Conservation (phyloP, 2,888 invertebrate species). For the Salpingus planirostris region DNA sequence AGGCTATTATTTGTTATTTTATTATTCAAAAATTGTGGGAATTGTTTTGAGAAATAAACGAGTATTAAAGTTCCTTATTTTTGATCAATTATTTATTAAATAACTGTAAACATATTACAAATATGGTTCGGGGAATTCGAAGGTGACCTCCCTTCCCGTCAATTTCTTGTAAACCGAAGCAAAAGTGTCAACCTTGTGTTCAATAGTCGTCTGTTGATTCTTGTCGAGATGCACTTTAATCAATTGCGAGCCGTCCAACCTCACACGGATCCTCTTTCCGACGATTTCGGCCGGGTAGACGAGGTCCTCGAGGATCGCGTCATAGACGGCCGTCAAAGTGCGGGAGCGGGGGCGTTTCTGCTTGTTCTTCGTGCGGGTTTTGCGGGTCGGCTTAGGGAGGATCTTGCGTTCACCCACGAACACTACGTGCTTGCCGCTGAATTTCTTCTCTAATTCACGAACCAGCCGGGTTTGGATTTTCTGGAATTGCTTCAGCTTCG, state of each 20-base stretch:
- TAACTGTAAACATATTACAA: conserved; percentile 53
- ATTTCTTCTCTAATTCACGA: conserved; percentile 98
- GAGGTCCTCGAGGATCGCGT: conserved; percentile 93
- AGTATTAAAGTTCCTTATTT: no score
- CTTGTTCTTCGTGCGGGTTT: conserved; percentile 73
- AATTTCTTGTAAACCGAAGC: conserved; percentile 97
- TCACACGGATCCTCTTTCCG: conserved; percentile 93
- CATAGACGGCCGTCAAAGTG: conserved; percentile 95
- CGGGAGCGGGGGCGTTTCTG: conserved; percentile 71
- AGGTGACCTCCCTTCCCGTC: conserved; percentile 96
- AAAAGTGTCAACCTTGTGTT: conserved; percentile 99
- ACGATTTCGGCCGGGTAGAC: conserved; percentile 99
- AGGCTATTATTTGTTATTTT: no score
- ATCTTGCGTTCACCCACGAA: conserved; percentile 97
- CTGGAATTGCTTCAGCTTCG: conserved; percentile 94
- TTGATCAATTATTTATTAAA: conserved; percentile 28
- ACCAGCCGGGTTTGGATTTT: conserved; percentile 95
- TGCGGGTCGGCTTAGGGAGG: conserved; percentile 94
- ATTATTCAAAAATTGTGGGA: no score
- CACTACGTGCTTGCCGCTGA: conserved; percentile 97
- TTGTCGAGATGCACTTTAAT: conserved; percentile 98
- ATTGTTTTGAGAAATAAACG: no score
- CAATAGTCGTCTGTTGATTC: conserved; percentile 97
- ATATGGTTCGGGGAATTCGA: conserved; percentile 98
- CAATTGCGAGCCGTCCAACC: conserved; percentile 90